Evolutionary conservation across 2,113 vertebrate genomes (phyloP).

Genomic region (Psephotus haematonotus): DNA sequence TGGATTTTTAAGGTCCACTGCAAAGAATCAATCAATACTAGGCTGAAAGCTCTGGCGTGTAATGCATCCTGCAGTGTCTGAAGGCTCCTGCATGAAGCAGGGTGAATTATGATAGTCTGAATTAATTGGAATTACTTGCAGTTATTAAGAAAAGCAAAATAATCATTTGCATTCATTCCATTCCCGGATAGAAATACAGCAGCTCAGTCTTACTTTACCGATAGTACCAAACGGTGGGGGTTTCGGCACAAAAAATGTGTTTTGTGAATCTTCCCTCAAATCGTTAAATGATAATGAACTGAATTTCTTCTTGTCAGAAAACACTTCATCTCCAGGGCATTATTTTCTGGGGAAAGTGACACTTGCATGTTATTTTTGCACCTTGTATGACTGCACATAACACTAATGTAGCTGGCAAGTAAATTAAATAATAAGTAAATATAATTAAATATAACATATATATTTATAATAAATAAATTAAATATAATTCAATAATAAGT

Average conservation of each 20-base stretch:
- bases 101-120: background rate
- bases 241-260: background rate
- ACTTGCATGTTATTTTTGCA: background rate
- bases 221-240: background rate
- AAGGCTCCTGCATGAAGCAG: background rate
- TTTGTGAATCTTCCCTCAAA: background rate
- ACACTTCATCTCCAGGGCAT: background rate
- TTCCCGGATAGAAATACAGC: background rate
- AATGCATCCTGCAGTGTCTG: background rate
- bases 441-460: no score
- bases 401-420: background rate
- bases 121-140: background rate
- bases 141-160: background rate
- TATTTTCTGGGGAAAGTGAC: background rate
- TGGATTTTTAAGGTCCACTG: slow-evolving; percentile 69
- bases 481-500: background rate
- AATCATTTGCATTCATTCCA: background rate
- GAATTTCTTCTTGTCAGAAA: background rate
- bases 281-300: background rate
- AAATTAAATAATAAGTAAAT: background rate
- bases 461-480: no score
- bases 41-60: background rate
- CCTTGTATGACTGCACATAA: background rate
- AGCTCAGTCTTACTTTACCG: background rate
- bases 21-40: slow-evolving; percentile 67